These are phyloP conservation scores for Araneus ventricosus DNA, from an alignment of 1,140 invertebrate genomes.

Conservation along the genomic window DNA sequence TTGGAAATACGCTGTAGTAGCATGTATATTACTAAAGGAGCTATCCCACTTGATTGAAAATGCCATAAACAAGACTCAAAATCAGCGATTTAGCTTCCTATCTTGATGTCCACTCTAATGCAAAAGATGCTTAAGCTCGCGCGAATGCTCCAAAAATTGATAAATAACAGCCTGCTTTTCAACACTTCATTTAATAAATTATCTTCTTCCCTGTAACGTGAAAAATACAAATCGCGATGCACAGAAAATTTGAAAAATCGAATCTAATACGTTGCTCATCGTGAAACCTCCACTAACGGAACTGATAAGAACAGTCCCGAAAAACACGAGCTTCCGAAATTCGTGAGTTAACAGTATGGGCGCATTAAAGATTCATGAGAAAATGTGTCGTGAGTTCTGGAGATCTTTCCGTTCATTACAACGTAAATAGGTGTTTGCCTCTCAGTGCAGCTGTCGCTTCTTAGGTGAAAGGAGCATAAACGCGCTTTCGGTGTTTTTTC, in stretches of 20 bases:
- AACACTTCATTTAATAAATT: constrained; percentile 16
- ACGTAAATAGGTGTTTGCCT: neutral
- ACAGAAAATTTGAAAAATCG: neutral
- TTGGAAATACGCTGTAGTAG: no score
- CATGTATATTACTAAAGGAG: no score
- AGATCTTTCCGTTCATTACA: neutral
- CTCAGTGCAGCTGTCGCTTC: neutral
- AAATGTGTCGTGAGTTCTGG: constrained; percentile 24
- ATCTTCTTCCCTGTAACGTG: neutral
- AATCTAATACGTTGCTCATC: neutral
- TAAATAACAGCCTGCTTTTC: neutral
- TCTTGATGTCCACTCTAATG: no score
- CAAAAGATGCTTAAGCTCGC: no score
- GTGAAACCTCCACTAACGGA: neutral
- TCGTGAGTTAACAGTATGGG: constrained; percentile 36
- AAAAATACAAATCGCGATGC: neutral
- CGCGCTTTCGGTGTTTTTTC: neutral
- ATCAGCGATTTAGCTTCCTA: no score
- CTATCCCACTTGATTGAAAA: no score
- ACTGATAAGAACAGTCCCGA: neutral
- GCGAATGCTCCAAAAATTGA: neutral
- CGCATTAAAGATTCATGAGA: constrained; percentile 26
- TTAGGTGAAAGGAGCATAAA: neutral
- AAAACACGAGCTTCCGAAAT: constrained; percentile 5
- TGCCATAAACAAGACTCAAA: no score